Percentiles rank a stretch among this genome's conserved stretches.
Evolutionary conservation across 2,888 invertebrate species (phyloP).

Genomic region (Aphelenchoides bicaudatus): DNA sequence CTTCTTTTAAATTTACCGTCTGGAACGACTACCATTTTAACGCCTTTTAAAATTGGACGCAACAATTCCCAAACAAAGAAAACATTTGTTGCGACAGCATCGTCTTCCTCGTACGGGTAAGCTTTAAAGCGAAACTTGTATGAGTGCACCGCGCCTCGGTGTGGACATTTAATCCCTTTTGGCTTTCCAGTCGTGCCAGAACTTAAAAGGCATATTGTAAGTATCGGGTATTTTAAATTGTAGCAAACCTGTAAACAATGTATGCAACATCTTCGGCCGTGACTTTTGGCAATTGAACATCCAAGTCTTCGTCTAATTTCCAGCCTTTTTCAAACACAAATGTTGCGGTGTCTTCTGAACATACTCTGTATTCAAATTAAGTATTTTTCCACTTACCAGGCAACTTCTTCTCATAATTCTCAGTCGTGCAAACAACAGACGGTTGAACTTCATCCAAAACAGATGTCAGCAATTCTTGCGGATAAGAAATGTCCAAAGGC

Average conservation of each 20-base stretch:
- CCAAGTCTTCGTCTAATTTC: constrained; percentile 4
- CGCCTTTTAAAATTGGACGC: constrained; percentile 62
- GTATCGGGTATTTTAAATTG: neutral
- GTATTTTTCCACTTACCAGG: constrained; percentile 18
- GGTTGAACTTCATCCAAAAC: constrained; percentile 62
- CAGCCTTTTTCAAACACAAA: constrained; percentile 33
- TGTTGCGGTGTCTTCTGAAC: constrained; percentile 17
- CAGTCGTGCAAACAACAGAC: constrained; percentile 54
- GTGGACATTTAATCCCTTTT: constrained; percentile 60
- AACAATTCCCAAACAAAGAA: constrained; percentile 64
- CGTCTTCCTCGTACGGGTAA: constrained; percentile 60
- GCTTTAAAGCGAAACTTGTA: constrained; percentile 61
- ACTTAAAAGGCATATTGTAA: constrained; percentile 59
- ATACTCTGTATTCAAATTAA: constrained; percentile 17
- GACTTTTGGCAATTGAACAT: constrained; percentile 21
- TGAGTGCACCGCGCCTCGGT: constrained; percentile 63
- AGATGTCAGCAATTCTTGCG: constrained; percentile 59
- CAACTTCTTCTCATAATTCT: constrained; percentile 26
- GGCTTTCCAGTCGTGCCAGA: constrained; percentile 64
- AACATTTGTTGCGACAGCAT: constrained; percentile 63
- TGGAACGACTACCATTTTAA: neutral
- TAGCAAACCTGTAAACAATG: constrained; percentile 37
- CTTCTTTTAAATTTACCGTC: neutral
- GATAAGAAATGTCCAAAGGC: constrained; percentile 62
- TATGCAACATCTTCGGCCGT: constrained; percentile 61